Evolutionary conservation across 2,888 invertebrate genomes (phyloP).

Genomic region (Pristionchus entomophagus): DNA sequence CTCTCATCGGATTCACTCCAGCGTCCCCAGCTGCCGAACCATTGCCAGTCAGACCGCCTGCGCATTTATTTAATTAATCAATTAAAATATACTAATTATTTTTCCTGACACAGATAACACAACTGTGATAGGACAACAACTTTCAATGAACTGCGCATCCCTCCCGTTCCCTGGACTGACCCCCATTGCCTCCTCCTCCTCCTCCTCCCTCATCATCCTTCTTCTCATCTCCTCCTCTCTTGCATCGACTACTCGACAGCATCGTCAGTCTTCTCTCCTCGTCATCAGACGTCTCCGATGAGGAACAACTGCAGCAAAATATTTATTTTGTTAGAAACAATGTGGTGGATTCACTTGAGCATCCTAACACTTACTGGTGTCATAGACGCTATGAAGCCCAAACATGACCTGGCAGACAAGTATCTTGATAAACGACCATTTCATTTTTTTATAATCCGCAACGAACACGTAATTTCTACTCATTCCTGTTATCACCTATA

Average conservation of each 20-base stretch:
- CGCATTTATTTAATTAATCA: not conserved
- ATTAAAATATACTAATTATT: not conserved
- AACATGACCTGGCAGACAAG: too few species aligned
- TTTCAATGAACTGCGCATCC: not conserved
- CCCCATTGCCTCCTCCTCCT: conserved; percentile 27
- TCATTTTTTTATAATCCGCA: conserved; percentile 51
- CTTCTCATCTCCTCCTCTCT: conserved; percentile 49
- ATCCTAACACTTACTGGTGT: too few species aligned
- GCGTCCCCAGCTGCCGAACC: not conserved
- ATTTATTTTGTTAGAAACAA: too few species aligned
- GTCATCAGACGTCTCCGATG: conserved; percentile 92
- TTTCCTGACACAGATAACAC: too few species aligned
- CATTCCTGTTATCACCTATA: too few species aligned
- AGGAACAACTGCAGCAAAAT: conserved; percentile 88
- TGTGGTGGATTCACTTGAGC: too few species aligned
- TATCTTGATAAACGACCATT: too few species aligned
- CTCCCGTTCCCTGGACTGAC: too few species aligned
- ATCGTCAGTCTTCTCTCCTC: conserved; percentile 66
- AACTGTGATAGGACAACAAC: too few species aligned
- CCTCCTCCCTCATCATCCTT: conserved; percentile 55
- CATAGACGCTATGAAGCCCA: too few species aligned
- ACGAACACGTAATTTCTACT: too few species aligned
- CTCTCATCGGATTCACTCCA: not conserved
- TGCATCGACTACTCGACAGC: conserved; percentile 53
- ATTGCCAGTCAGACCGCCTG: conserved; percentile 12